Base-by-base conservation (phyloP, 2,888 invertebrate species). In the Eupithecia tripunctaria region DNA sequence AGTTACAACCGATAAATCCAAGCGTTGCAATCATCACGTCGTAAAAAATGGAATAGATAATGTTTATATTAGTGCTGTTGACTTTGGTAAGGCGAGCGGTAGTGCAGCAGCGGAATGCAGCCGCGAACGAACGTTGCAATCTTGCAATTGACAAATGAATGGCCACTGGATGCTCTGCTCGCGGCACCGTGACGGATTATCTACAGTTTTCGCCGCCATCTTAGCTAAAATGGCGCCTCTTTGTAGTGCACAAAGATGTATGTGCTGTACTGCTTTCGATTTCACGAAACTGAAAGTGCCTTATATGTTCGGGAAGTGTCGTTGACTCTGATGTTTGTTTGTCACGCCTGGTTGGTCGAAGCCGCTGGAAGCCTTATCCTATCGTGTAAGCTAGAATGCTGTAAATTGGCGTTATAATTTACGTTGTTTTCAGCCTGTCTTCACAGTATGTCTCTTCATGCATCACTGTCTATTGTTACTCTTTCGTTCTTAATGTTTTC, bases 291-390 rank as follows among this genome's bases (percentile, higher is more conserved):
- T 88, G 93, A 94, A 92, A 94, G 94, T 91, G 88, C 81, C 84
- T 85, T 86, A 85, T 90, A 91, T 91, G 94, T 94, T 93, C 91
- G 92, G 93, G 88, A 87, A 86, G 86, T 93, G 93, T 93, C 92
- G 90, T 92, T 93, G 93, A 93, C 93, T 93, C 88, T 84, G 80
- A 85, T 92, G 93, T 93, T 93, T 94, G 92, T 93, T 94, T 93
- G 93, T 88, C 89, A 92, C 88, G 93, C 85, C 87, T 90, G 89
- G 93, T 87, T 90, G 92, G 85, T 81, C 68, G 79, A 84, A 84
- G 82, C 84, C 83, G 83, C 84, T 81, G 80, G 83, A 82, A 84
- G 82, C 84, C 82, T 88, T 83, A 89, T 89, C 87, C 87, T 91
- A 87, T 91, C 91, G 91, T 92, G 91, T 85, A 85, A 83, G 82